Conservation (phyloP, 2,113 vertebrate genomes). For the Paradoxurus hermaphroditus region DNA sequence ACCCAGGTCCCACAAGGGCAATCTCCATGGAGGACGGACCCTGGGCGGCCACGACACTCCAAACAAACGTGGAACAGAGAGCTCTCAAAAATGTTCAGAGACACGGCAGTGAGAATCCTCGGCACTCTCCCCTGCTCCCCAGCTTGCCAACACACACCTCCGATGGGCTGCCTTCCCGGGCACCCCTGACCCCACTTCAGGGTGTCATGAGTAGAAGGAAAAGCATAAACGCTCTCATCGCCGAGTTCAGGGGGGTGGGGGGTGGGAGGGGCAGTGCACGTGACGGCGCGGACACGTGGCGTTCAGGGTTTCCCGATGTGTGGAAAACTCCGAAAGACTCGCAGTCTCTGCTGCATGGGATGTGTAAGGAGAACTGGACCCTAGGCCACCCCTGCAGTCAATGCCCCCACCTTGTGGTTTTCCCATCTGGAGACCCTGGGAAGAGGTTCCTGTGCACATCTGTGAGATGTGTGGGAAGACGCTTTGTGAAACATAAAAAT, state of each 20-base stretch:
- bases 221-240: neutral
- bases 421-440: neutral
- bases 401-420: neutral
- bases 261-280: too few relatives aligned
- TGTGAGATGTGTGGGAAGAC: neutral
- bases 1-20: neutral
- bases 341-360: rapidly evolving
- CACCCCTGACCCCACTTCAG: too few relatives aligned
- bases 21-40: neutral
- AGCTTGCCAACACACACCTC: neutral
- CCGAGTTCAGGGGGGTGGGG: neutral
- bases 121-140: neutral
- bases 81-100: neutral
- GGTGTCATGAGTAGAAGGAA: neutral
- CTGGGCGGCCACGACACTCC: neutral
- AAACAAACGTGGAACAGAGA: neutral
- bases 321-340: neutral
- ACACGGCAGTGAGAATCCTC: rapidly evolving
- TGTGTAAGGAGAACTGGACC: rapidly evolving
- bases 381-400: neutral
- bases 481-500: neutral
- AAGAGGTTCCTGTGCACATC: neutral
- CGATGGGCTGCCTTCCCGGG: neutral
- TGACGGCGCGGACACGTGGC: neutral
- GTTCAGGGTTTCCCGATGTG: neutral